Percentiles rank a stretch among this genome's conserved stretches.
Evolutionary conservation across 1,140 invertebrate genomes (phyloP).

Genomic region (Brachionus koreanus): DNA sequence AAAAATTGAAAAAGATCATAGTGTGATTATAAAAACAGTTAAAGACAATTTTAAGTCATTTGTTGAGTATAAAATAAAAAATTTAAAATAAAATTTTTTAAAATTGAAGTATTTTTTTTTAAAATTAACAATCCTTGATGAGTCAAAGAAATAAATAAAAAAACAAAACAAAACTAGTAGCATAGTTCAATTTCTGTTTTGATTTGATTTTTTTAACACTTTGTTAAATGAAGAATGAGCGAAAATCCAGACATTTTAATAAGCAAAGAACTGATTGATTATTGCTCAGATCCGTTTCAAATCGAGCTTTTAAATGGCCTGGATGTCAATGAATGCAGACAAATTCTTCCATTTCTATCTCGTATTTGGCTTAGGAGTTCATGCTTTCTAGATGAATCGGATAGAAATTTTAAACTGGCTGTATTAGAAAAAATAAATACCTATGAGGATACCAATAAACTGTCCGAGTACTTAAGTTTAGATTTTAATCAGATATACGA

Average conservation of each 20-base stretch:
- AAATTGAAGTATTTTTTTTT: neutral
- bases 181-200: neutral
- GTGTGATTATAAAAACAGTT: conserved; percentile 41
- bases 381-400: neutral
- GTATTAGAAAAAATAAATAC: neutral
- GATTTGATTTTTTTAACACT: neutral
- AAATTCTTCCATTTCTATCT: conserved; percentile 30
- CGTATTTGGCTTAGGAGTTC: conserved; percentile 8
- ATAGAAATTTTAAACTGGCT: neutral
- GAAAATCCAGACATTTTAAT: neutral
- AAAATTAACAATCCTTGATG: neutral
- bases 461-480: conserved; percentile 23
- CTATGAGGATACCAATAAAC: conserved; percentile 19
- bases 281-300: conserved; percentile 4
- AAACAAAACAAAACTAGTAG: conserved; percentile 17
- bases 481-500: conserved; percentile 43
- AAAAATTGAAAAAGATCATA: conserved; percentile 28
- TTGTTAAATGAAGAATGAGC: conserved; percentile 6
- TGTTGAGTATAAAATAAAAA: conserved; percentile 43
- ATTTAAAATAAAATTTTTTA: neutral
- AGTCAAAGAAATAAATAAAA: too few species aligned
- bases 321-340: neutral
- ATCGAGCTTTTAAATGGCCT: neutral
- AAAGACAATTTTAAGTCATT: conserved; percentile 42
- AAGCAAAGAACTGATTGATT: conserved; percentile 34